Conservation (phyloP, 2,797 vertebrate genomes). For the Pteronotus mesoamericanus region DNA sequence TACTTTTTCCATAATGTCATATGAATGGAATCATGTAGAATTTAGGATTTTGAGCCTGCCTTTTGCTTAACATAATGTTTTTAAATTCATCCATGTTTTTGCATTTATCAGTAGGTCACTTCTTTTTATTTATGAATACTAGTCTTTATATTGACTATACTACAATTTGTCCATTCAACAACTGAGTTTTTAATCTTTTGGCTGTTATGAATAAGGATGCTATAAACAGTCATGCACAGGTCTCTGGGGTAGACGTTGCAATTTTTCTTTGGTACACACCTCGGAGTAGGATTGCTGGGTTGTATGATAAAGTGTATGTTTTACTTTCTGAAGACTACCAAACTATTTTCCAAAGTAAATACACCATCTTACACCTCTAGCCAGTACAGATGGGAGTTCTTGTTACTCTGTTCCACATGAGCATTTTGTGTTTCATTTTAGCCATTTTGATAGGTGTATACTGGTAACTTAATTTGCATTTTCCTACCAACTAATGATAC, state of each 20-base stretch:
- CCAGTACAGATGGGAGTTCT: background rate
- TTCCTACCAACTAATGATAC: background rate
- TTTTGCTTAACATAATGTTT: background rate
- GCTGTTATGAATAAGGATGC: background rate
- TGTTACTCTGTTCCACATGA: background rate
- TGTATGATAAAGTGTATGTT: background rate
- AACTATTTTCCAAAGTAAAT: background rate
- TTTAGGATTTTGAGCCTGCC: background rate
- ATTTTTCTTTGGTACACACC: background rate
- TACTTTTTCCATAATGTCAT: background rate
- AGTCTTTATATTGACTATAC: background rate
- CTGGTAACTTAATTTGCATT: background rate
- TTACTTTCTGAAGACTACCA: background rate
- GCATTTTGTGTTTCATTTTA: background rate
- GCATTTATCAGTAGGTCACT: background rate
- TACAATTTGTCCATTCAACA: background rate
- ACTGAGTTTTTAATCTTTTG: background rate
- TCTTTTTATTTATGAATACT: background rate
- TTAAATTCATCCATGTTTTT: background rate
- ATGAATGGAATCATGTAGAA: background rate
- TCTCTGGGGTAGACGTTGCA: background rate
- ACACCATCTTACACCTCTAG: background rate
- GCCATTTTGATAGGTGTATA: background rate
- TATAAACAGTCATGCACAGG: background rate
- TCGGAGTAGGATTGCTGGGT: background rate